A percentile compares a stretch with the other conserved stretches of the same genome.
These are phyloP conservation scores for Urocolius indicus DNA, from an alignment of 2,113 vertebrate genomes.

Conservation along the genomic window DNA sequence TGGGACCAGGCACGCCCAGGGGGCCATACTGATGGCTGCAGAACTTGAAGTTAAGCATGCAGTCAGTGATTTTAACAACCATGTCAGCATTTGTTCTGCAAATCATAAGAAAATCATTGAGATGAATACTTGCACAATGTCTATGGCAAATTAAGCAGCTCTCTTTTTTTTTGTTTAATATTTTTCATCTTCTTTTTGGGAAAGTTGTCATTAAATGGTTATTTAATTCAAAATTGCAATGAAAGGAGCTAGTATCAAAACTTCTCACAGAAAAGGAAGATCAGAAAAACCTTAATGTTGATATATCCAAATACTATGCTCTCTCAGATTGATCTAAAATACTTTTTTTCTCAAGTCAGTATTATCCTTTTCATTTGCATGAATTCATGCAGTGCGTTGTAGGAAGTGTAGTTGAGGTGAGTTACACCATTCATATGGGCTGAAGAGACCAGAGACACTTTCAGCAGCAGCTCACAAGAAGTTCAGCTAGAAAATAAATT, in stretches of 20 bases:
- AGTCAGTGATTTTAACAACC: no score
- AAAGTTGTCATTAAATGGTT: not conserved
- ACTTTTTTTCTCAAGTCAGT: not conserved
- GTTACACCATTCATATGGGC: rapidly evolving
- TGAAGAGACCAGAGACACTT: rapidly evolving
- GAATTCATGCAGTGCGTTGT: not conserved
- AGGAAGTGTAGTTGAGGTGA: not conserved
- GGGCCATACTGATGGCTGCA: not conserved
- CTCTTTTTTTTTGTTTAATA: not conserved
- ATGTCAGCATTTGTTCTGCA: not conserved
- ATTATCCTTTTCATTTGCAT: not conserved
- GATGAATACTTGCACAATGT: not conserved
- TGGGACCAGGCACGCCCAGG: not conserved
- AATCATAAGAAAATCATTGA: not conserved
- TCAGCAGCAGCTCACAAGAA: not conserved
- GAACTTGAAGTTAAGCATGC: not conserved
- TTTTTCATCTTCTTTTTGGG: no score
- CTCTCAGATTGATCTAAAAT: not conserved
- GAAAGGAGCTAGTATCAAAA: not conserved
- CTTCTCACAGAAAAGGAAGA: not conserved
- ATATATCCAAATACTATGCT: not conserved
- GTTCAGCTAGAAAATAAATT: not conserved
- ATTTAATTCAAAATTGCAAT: not conserved
- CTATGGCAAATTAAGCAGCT: not conserved
- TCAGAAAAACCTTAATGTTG: not conserved